Evolutionary conservation across 2,888 invertebrate species (phyloP).

Genomic region (Nyleta sp.): DNA sequence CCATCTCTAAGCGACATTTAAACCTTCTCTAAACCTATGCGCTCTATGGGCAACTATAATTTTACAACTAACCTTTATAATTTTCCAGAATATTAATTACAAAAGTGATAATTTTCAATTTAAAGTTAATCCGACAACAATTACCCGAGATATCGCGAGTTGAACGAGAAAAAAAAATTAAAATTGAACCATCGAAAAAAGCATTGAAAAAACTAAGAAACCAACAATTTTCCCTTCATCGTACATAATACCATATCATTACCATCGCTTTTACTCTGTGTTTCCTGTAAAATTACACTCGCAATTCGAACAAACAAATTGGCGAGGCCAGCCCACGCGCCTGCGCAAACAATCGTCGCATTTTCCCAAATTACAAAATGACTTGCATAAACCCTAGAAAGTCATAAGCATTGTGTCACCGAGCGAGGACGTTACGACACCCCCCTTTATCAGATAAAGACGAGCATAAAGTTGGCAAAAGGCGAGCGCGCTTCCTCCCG

Average conservation of each 20-base stretch:
- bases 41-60: too few species aligned
- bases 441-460: conserved; percentile 51
- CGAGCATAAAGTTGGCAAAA: conserved; percentile 23
- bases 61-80: too few species aligned
- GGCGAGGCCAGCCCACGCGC: not conserved
- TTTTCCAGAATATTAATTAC: too few species aligned
- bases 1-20: too few species aligned
- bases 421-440: conserved; percentile 43
- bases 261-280: not conserved
- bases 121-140: too few species aligned
- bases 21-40: too few species aligned
- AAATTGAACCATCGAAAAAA: too few species aligned
- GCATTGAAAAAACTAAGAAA: too few species aligned
- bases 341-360: not conserved
- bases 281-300: not conserved
- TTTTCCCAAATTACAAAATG: conserved; percentile 42
- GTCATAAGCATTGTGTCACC: conserved; percentile 55
- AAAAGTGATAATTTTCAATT: too few species aligned
- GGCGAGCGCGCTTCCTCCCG: conserved; percentile 16
- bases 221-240: too few species aligned
- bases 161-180: too few species aligned
- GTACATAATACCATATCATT: not conserved
- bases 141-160: too few species aligned
- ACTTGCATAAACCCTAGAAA: conserved; percentile 49
- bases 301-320: conserved; percentile 3